phyloP scores from a whole-genome alignment of 1,140 invertebrate species.

The Cotesia vestalis region DNA sequence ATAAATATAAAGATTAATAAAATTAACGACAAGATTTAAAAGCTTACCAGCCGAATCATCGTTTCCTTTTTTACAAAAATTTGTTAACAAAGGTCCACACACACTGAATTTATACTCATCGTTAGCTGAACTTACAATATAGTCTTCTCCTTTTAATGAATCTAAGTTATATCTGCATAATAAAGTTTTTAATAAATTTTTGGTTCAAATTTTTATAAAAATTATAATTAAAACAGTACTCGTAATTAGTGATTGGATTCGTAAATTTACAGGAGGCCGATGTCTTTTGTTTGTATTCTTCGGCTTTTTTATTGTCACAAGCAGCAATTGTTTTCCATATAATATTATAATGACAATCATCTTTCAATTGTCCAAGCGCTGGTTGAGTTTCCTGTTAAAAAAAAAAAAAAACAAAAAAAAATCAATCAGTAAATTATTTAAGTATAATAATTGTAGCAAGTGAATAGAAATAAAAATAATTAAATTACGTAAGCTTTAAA shows the following conservation, averaged over 20 bases:
- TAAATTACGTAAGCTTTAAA: slow-evolving; percentile 48
- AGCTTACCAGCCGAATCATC: slow-evolving; percentile 1
- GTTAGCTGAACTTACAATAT: slow-evolving; percentile 30
- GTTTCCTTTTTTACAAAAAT: slow-evolving; percentile 20
- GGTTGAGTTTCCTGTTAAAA: slow-evolving; percentile 49
- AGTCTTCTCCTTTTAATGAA: slow-evolving; percentile 41
- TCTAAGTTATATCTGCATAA: slow-evolving; percentile 50
- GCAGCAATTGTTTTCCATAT: slow-evolving; percentile 49
- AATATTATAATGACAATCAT: slow-evolving; percentile 52
- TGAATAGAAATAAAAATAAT: slow-evolving; percentile 18
- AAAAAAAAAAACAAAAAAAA: slow-evolving; percentile 11
- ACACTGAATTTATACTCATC: slow-evolving; percentile 50
- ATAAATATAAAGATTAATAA: slow-evolving; percentile 22
- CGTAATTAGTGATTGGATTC: slow-evolving; percentile 53
- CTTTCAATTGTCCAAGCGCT: slow-evolving; percentile 45
- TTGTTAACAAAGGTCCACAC: slow-evolving; percentile 42
- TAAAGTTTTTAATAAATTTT: slow-evolving; percentile 32
- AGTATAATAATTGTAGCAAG: slow-evolving; percentile 3
- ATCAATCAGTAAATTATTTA: neutral
- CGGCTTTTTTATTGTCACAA: slow-evolving; percentile 49
- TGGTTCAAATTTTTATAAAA: neutral
- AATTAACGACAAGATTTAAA: slow-evolving; percentile 4
- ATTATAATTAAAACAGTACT: slow-evolving; percentile 40
- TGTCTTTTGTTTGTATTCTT: slow-evolving; percentile 47
- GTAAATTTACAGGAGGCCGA: slow-evolving; percentile 47